These are phyloP conservation scores for Channa striata DNA, from an alignment of 2,797 vertebrate genomes.

Conservation along the genomic window DNA sequence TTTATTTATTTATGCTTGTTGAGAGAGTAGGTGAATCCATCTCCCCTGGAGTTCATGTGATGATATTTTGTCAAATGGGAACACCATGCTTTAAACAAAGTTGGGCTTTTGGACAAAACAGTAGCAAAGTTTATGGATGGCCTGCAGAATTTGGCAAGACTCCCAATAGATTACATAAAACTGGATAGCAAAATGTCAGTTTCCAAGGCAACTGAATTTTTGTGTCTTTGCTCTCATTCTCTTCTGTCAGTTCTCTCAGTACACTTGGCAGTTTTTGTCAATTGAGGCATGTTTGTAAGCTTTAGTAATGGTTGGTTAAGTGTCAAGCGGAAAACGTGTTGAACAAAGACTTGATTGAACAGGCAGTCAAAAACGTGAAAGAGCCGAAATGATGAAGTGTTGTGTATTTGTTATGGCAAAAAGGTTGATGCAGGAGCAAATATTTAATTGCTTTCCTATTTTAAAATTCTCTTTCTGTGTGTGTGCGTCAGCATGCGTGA, in stretches of 20 bases:
- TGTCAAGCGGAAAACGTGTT: conserved; percentile 32
- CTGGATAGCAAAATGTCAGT: conserved; percentile 61
- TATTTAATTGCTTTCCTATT: conserved; percentile 13
- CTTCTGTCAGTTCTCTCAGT: conserved; percentile 45
- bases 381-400: conserved; percentile 21
- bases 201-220: conserved; percentile 75
- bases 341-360: conserved; percentile 22
- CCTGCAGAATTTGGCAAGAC: conserved; percentile 52
- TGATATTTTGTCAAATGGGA: conserved; percentile 22
- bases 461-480: neutral
- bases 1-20: neutral
- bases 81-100: neutral
- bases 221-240: conserved; percentile 56
- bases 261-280: conserved; percentile 43
- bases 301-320: conserved; percentile 26
- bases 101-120: conserved; percentile 25
- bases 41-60: conserved; percentile 7
- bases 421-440: neutral
- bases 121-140: conserved; percentile 62
- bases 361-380: conserved; percentile 11
- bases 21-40: neutral
- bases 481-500: neutral
- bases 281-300: conserved; percentile 40
- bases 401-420: neutral
- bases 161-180: conserved; percentile 63